phyloP scores from a whole-genome alignment of 2,888 invertebrate species.

The Oxycera nigricornis region DNA sequence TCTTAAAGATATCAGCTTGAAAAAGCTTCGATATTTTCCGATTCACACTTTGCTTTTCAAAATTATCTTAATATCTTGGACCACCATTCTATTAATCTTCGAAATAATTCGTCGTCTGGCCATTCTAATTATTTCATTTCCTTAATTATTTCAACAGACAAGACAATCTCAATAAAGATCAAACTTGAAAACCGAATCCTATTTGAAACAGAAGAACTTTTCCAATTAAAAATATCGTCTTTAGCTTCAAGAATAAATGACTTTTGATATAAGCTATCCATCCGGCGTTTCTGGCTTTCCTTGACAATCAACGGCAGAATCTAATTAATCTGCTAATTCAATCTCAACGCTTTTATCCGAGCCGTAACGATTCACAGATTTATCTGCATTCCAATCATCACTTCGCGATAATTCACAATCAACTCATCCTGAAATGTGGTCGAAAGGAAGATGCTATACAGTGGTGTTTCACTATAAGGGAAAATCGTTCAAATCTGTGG shows the following conservation, averaged over 20 bases:
- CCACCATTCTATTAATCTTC: neutral
- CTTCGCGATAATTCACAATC: neutral
- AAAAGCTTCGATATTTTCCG: too few species aligned
- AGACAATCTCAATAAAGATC: neutral
- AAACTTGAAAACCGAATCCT: neutral
- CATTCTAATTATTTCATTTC: neutral
- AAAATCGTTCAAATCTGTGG: too few species aligned
- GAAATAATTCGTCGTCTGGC: neutral
- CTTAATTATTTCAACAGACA: neutral
- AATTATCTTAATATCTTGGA: too few species aligned
- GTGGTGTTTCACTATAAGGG: too few species aligned
- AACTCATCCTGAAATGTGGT: too few species aligned
- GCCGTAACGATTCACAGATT: neutral
- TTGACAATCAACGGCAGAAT: too few species aligned
- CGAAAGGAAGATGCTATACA: too few species aligned
- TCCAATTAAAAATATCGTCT: neutral
- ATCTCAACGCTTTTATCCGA: neutral
- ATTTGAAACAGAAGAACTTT: neutral
- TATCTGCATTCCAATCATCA: neutral
- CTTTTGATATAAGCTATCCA: neutral
- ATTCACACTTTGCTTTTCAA: too few species aligned
- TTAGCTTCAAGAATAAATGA: neutral
- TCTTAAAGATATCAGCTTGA: too few species aligned
- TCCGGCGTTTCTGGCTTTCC: too few species aligned
- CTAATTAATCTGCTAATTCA: constrained; percentile 5